phyloP scores from a whole-genome alignment of 2,797 vertebrate genomes.

The Trematomus bernacchii region DNA sequence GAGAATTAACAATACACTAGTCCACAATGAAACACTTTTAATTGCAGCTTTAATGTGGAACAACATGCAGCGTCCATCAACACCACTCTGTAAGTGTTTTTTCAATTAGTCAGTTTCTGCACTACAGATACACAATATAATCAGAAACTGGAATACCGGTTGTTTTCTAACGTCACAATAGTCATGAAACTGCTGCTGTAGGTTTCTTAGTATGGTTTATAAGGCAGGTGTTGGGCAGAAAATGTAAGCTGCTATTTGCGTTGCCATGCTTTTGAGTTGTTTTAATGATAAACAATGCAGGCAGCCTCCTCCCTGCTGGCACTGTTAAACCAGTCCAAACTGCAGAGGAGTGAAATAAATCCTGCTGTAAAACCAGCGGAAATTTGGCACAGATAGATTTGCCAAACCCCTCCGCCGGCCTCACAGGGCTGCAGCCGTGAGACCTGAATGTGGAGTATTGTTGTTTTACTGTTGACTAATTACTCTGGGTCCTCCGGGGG shows the following conservation, averaged over 20 bases:
- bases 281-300: conserved; percentile 65
- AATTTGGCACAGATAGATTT: conserved; percentile 63
- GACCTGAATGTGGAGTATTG: conserved; percentile 69
- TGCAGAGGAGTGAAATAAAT: conserved; percentile 69
- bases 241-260: conserved; percentile 19
- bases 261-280: conserved; percentile 52
- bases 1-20: neutral
- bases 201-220: neutral
- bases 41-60: neutral
- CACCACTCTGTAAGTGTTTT: neutral
- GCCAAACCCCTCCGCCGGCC: conserved; percentile 60
- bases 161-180: neutral
- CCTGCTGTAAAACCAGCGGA: conserved; percentile 62
- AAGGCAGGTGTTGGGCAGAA: conserved; percentile 23
- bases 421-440: conserved; percentile 60
- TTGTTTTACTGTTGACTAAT: conserved; percentile 73
- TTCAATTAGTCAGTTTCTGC: neutral
- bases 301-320: conserved; percentile 62
- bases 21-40: neutral
- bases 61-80: neutral
- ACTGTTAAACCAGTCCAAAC: conserved; percentile 46
- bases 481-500: conserved; percentile 57
- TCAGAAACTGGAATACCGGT: neutral
- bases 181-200: neutral
- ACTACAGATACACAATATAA: neutral